Base-by-base conservation (phyloP, 2,113 vertebrate species). In the Stegastes partitus region DNA sequence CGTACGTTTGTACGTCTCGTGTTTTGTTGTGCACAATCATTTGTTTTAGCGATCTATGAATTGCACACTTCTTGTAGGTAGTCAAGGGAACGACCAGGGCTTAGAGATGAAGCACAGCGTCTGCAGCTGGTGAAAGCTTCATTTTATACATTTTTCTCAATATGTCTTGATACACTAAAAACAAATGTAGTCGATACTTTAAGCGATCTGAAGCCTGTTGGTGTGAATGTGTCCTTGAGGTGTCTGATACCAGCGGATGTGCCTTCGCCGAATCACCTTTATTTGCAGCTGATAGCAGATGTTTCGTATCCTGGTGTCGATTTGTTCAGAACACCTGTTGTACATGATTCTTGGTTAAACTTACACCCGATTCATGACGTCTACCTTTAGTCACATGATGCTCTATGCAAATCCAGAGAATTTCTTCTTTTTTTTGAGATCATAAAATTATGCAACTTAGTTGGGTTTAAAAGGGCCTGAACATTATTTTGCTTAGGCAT, bases 211-310 rank as follows among this genome's bases (percentile, higher is more conserved):
- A 53, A 76, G 67, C 63, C 66, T 59, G 63, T 66, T 68, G 70
- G n/a, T 80, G 51, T 86, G 82, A 86, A 87, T 86, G 85, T 88
- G 76, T 83, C 75, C 47, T 74, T 83, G 59, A 57, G 74, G 57
- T 65, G 67, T 47, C 68, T 82, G 47, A 82, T 68, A 76, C 70
- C 71, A 85, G 77, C 70, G 79, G 68, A 84, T 82, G 91, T 93
- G 91, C 92, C 91, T 94, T 93, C n/a, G 69, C 10, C 39, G 78
- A 89, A 88, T 34, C 74, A 85, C 80, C 73, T 85, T 73, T 68
- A 63, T 86, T 82, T 84, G 78, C 77, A 82, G 58, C 50, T 77
- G 72, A 78, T 75, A 74, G 10, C 22, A 39, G 42, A 81, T 81
- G 49, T 82, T 88, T 90, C 75, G 63, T 87, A 78, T 47, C 59